These are phyloP conservation scores for Myripristis murdjan DNA, from an alignment of 2,797 vertebrate species.

Conservation along the genomic window DNA sequence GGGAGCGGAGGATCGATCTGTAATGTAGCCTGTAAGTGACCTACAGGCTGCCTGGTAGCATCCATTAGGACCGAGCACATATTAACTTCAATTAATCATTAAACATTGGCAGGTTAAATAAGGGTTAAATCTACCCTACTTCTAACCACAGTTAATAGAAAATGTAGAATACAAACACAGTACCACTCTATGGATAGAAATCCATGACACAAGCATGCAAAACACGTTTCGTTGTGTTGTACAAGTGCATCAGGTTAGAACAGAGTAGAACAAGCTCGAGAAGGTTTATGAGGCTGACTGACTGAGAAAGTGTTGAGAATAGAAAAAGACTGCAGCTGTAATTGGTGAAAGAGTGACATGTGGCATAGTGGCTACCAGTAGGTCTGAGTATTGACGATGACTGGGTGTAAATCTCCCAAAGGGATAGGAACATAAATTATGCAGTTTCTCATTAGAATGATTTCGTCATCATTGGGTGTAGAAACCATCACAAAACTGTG, in stretches of 20 bases:
- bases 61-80: slow-evolving; percentile 53
- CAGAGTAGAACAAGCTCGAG: too few species aligned
- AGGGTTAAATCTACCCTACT: slow-evolving; percentile 20
- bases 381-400: background rate
- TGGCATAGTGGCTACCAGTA: too few species aligned
- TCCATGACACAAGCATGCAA: background rate
- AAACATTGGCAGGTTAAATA: slow-evolving; percentile 17
- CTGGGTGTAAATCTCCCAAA: too few species aligned
- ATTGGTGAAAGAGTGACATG: too few species aligned
- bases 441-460: too few species aligned
- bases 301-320: background rate
- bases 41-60: slow-evolving; percentile 64
- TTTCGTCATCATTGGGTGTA: too few species aligned
- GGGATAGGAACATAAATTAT: too few species aligned
- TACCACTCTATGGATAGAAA: background rate
- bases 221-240: background rate
- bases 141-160: background rate
- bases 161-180: background rate
- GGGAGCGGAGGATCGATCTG: slow-evolving; percentile 76
- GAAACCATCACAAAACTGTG: too few species aligned
- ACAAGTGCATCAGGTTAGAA: too few species aligned
- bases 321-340: background rate
- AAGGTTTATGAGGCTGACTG: background rate
- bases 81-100: too few species aligned
- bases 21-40: slow-evolving; percentile 83